These are phyloP conservation scores for Carassius carassius DNA, from an alignment of 2,113 vertebrate genomes.

Conservation along the genomic window DNA sequence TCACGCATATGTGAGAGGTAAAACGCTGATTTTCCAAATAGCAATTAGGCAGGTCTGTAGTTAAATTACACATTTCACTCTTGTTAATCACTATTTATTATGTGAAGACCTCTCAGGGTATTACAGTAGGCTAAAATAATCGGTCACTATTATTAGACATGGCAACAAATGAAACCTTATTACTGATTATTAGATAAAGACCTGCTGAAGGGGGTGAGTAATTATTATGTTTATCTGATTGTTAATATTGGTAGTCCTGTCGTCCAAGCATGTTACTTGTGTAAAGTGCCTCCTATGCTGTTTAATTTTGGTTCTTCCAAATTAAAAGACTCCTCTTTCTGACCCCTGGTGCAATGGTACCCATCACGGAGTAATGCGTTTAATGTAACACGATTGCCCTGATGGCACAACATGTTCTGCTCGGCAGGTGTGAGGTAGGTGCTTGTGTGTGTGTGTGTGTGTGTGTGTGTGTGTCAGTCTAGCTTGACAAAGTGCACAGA, in stretches of 20 bases:
- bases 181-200: slow-evolving; percentile 56
- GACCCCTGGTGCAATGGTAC: slow-evolving; percentile 25
- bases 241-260: slow-evolving; percentile 21
- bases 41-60: neutral
- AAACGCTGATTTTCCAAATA: neutral
- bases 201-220: slow-evolving; percentile 33
- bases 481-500: slow-evolving; percentile 14
- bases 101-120: slow-evolving; percentile 47
- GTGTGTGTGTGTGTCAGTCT: neutral
- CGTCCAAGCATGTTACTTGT: slow-evolving; percentile 26
- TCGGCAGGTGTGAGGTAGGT: slow-evolving; percentile 24
- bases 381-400: slow-evolving; percentile 46
- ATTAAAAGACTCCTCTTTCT: slow-evolving; percentile 36
- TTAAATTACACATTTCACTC: slow-evolving; percentile 40
- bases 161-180: slow-evolving; percentile 50
- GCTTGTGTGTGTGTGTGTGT: neutral
- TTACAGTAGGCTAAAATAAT: slow-evolving; percentile 45
- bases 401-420: slow-evolving; percentile 23
- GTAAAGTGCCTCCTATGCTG: slow-evolving; percentile 20
- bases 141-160: slow-evolving; percentile 41
- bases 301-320: slow-evolving; percentile 28
- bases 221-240: slow-evolving; percentile 51
- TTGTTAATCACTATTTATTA: slow-evolving; percentile 55
- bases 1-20: neutral
- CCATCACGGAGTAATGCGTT: slow-evolving; percentile 45